Base-by-base conservation (phyloP, 2,888 invertebrate genomes). In the Eretmocerus hayati region DNA sequence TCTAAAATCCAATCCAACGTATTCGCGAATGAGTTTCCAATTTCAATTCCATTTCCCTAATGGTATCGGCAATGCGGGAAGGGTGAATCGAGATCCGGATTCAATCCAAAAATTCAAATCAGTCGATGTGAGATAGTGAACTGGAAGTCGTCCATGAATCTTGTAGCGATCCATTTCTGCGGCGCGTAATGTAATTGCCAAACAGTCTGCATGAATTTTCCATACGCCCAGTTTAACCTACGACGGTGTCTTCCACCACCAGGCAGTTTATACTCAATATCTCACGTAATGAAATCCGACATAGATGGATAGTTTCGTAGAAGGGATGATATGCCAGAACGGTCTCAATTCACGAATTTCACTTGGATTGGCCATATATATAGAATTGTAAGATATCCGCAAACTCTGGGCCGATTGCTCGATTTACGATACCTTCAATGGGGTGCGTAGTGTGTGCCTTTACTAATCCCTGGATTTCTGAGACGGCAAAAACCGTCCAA, bases 351-450 rank as follows among this genome's bases (percentile, higher is more conserved):
- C 52, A 43, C 39, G n/a, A 3, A 31, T 3, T 11, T 26, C 26
- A 26, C 16, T 35, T 21, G 56, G 56, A 60, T 59, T 59, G 58
- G 54, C 48, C 55, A 52, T 6, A n/a, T n/a, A n/a, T n/a, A n/a
- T n/a, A n/a, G n/a, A n/a, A n/a, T n/a, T 50, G 55, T 59, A 59
- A 61, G 59, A 61, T 60, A 58, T 59, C 56, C 45, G 57, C 56
- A 52, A 55, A 45, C 56, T 53, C 8, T 11, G 53, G 54, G 42
- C 51, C 58, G 54, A 56, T 59, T 56, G 50, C 33, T 42, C 52
- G 50, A 59, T 54, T 56, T 55, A 57, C 42, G 52, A 47, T 39
- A 32, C 4, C 16, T 4, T 23, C 35, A 18, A 22, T 16, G 20
- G 19, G 45, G 42, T 45, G 21, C 21, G 26, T 30, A 6, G 19